A percentile compares a stretch with the other conserved stretches of the same genome.
phyloP scores from a whole-genome alignment of 2,888 invertebrate genomes.

The Nomada fucata region DNA sequence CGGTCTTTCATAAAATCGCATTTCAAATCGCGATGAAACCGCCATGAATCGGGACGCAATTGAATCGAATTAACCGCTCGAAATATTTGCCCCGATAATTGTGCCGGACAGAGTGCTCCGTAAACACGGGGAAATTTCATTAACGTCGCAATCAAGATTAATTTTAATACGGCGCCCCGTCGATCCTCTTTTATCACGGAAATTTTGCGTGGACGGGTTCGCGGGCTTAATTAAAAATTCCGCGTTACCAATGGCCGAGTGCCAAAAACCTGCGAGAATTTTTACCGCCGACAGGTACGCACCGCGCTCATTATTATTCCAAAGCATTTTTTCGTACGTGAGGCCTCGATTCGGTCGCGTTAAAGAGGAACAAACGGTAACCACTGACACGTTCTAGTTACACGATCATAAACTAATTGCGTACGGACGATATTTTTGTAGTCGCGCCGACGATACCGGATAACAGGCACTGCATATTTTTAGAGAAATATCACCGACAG shows the following conservation, averaged over 20 bases:
- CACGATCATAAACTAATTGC: conserved; percentile 54
- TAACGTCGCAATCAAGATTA: too few relatives aligned
- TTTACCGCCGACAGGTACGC: conserved; percentile 17
- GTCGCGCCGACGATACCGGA: conserved; percentile 4
- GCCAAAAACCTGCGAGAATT: not conserved
- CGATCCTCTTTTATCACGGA: too few relatives aligned
- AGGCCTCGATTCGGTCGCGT: conserved; percentile 66
- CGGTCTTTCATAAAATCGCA: too few relatives aligned
- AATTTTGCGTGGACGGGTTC: not conserved
- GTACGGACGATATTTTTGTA: conserved; percentile 32
- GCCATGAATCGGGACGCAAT: too few relatives aligned
- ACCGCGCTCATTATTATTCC: conserved; percentile 67
- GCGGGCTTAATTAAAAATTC: not conserved
- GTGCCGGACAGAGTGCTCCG: too few relatives aligned
- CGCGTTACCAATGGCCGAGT: not conserved
- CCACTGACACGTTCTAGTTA: conserved; percentile 53
- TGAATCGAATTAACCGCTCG: too few relatives aligned
- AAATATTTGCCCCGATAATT: too few relatives aligned
- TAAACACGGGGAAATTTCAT: too few relatives aligned
- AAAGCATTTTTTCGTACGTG: conserved; percentile 71
- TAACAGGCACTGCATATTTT: too few relatives aligned
- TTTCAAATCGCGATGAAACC: too few relatives aligned
- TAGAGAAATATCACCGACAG: too few relatives aligned
- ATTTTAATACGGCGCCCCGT: too few relatives aligned
- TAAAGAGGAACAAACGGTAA: conserved; percentile 74